phyloP scores from a whole-genome alignment of 2,888 invertebrate species.

The Oxystoma pomonae region DNA sequence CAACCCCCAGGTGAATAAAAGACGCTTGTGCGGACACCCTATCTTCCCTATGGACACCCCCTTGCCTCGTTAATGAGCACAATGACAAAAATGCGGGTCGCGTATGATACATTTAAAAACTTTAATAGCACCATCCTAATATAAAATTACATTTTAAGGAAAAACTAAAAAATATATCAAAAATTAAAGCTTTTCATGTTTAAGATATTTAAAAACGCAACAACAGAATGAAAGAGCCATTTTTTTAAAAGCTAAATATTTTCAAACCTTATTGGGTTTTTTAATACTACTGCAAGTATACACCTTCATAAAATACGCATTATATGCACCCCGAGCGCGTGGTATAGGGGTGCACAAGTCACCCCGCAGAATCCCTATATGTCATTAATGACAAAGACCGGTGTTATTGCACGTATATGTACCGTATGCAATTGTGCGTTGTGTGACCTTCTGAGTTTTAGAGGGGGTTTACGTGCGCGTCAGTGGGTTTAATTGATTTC shows the following conservation, averaged over 20 bases:
- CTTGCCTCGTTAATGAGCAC: background rate
- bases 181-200: no score
- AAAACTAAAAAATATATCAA: no score
- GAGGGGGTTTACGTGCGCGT: background rate
- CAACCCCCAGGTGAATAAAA: constrained; percentile 19
- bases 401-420: constrained; percentile 32
- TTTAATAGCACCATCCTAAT: no score
- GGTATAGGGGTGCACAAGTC: constrained; percentile 20
- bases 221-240: no score
- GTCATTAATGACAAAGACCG: constrained; percentile 37
- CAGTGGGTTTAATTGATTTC: background rate
- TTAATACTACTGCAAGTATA: no score
- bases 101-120: no score
- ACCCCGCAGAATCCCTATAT: constrained; percentile 28
- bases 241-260: no score
- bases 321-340: no score
- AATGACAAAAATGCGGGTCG: background rate
- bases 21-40: constrained; percentile 8
- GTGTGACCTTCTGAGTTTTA: background rate
- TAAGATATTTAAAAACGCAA: no score
- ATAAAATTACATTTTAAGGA: no score
- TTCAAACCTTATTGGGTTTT: no score
- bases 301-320: no score
- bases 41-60: background rate
- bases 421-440: background rate